Evolutionary conservation across 2,113 vertebrate species (phyloP).

Genomic region (Hemicordylus capensis): DNA sequence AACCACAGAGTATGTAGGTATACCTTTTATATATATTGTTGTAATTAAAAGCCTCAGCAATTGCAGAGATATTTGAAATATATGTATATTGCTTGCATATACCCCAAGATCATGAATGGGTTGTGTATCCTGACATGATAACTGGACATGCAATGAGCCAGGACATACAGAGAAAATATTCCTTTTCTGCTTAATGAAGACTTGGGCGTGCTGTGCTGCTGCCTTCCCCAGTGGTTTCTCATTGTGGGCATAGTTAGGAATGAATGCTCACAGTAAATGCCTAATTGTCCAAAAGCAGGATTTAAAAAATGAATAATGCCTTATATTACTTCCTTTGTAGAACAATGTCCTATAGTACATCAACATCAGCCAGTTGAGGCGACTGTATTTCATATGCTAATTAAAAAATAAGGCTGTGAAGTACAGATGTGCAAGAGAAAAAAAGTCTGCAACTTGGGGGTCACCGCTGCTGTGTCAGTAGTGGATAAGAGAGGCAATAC

Average conservation of each 20-base stretch:
- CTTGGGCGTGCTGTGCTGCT: conserved; percentile 1
- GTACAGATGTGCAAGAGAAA: neutral
- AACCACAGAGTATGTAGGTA: conserved; percentile 25
- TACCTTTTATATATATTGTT: conserved; percentile 22
- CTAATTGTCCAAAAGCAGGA: conserved; percentile 16
- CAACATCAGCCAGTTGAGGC: neutral
- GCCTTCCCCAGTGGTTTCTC: neutral
- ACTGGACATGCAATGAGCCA: conserved; percentile 41
- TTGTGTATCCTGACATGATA: conserved; percentile 54
- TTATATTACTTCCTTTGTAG: neutral
- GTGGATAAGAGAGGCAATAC: neutral
- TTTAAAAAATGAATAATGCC: neutral
- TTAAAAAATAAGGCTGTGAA: neutral
- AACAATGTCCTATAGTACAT: neutral
- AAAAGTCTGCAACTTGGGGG: neutral
- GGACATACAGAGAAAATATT: conserved; percentile 21
- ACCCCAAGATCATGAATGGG: conserved; percentile 32
- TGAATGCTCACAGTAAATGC: conserved; percentile 21
- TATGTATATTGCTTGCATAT: conserved; percentile 50
- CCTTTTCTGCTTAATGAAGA: fast-evolving
- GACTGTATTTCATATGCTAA: neutral
- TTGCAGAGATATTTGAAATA: conserved; percentile 36
- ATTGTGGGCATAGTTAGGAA: neutral
- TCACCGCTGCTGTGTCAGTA: neutral
- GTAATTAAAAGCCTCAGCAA: conserved; percentile 55